Evolutionary conservation across 37 sponge, comb jelly and placozoan genomes (phyloP), one percentile per base, ranked within the genome.

Genomic region (Corticium candelabrum): DNA sequence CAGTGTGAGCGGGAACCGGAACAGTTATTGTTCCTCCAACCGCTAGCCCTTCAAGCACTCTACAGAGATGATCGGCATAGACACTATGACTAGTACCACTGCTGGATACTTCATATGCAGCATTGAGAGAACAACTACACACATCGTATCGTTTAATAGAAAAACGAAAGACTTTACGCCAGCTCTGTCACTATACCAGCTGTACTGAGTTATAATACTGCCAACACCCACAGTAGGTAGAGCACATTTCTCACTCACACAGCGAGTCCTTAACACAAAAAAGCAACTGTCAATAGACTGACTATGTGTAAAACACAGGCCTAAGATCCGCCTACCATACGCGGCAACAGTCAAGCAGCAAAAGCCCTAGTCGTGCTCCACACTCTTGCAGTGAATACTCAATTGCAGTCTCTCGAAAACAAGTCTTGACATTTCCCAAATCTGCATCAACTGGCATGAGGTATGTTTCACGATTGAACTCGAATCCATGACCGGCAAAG

Each of bases 271-370:
- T n/a, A n/a, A n/a, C n/a, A n/a, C n/a, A n/a, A n/a, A n/a, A n/a
- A n/a, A n/a, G n/a, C n/a, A n/a, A n/a, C n/a, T n/a, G n/a, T n/a
- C n/a, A n/a, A n/a, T n/a, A n/a, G n/a, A n/a, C n/a, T n/a, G n/a
- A n/a, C n/a, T n/a, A n/a, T n/a, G n/a, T n/a, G n/a, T n/a, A n/a
- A n/a, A n/a, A n/a, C n/a, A n/a, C n/a, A n/a, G n/a, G n/a, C n/a
- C n/a, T n/a, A n/a, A n/a, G n/a, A n/a, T n/a, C n/a, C n/a, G n/a
- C n/a, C 21, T 50, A 50, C 62, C 15, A 27, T 21, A 21, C 21
- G 62, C 62, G 62, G 21, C 62, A 50, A 50, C 62, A 50, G 62
- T 50, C 62, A 21, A 50, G 21, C 62, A 50, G 62, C 62, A 50
- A 27, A 21, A 50, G 15, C 11, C 62, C 21, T 50, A 50, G 62